phyloP scores from a whole-genome alignment of 1,140 invertebrate species.

The Anoplolepis gracilipes region DNA sequence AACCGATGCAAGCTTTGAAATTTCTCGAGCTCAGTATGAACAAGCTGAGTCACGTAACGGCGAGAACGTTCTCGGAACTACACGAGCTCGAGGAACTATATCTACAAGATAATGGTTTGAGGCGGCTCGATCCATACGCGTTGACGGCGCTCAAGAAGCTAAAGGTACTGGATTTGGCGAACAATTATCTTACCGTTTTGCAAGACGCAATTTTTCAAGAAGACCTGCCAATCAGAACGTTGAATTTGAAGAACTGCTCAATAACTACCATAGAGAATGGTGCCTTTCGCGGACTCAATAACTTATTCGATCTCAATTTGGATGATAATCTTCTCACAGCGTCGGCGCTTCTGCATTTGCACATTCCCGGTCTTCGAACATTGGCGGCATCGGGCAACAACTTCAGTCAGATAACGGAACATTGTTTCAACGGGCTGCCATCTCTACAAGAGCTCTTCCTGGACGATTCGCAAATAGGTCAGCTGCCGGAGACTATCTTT shows the following conservation, averaged over 20 bases:
- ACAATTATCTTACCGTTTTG: constrained; percentile 87
- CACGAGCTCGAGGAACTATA: constrained; percentile 89
- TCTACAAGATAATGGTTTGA: constrained; percentile 87
- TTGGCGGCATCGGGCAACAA: constrained; percentile 92
- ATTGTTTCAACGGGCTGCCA: constrained; percentile 90
- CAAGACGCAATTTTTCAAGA: constrained; percentile 88
- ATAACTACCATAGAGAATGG: constrained; percentile 88
- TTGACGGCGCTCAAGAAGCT: constrained; percentile 88
- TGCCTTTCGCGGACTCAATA: constrained; percentile 88
- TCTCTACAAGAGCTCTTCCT: constrained; percentile 90
- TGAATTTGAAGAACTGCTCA: constrained; percentile 88
- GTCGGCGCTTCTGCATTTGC: constrained; percentile 88
- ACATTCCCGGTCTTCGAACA: constrained; percentile 90
- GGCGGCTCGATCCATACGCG: constrained; percentile 87
- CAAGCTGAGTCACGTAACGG: constrained; percentile 88
- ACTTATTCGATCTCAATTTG: constrained; percentile 90
- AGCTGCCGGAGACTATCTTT: constrained; percentile 90
- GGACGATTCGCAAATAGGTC: constrained; percentile 89
- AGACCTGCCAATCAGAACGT: constrained; percentile 86
- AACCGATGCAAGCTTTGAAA: constrained; percentile 90
- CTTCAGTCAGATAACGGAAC: constrained; percentile 89
- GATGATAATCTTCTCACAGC: constrained; percentile 91
- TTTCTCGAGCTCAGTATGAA: constrained; percentile 93
- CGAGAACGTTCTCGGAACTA: constrained; percentile 90
- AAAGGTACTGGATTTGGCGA: constrained; percentile 88